Percentiles rank a stretch among this genome's conserved stretches.
These are phyloP conservation scores for Hylaeus volcanicus DNA, from an alignment of 1,140 invertebrate genomes.

Conservation along the genomic window DNA sequence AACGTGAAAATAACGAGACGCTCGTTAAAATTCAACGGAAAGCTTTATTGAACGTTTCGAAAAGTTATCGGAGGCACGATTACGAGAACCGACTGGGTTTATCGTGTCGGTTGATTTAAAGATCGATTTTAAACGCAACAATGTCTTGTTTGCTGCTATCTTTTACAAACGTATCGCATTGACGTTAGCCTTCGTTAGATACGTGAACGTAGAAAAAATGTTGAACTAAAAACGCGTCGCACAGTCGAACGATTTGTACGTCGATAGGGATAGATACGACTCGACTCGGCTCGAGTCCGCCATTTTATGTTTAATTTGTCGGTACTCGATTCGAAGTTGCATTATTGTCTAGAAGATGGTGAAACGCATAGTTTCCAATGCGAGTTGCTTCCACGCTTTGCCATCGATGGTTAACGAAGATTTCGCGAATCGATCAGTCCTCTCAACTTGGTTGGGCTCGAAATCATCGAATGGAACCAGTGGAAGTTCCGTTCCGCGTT, in stretches of 20 bases:
- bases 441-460: conserved; percentile 11
- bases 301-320: too few species aligned
- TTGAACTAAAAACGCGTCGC: too few species aligned
- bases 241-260: too few species aligned
- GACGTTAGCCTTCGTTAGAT: too few species aligned
- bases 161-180: not conserved
- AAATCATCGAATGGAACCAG: not conserved
- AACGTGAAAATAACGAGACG: conserved; percentile 5
- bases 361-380: too few species aligned
- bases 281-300: too few species aligned
- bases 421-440: conserved; percentile 27
- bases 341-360: not conserved
- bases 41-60: not conserved
- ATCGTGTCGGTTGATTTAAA: not conserved
- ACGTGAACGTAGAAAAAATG: too few species aligned
- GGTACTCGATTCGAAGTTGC: too few species aligned
- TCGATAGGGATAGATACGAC: too few species aligned
- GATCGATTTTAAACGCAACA: not conserved
- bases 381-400: not conserved
- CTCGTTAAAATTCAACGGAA: conserved; percentile 15
- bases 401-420: conserved; percentile 20
- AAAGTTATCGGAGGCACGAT: not conserved
- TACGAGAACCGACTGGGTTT: not conserved
- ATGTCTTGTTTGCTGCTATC: not conserved
- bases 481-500: conserved; percentile 14